Base-by-base conservation (phyloP, 1,140 invertebrate genomes). In the Pogonomyrmex californicus region DNA sequence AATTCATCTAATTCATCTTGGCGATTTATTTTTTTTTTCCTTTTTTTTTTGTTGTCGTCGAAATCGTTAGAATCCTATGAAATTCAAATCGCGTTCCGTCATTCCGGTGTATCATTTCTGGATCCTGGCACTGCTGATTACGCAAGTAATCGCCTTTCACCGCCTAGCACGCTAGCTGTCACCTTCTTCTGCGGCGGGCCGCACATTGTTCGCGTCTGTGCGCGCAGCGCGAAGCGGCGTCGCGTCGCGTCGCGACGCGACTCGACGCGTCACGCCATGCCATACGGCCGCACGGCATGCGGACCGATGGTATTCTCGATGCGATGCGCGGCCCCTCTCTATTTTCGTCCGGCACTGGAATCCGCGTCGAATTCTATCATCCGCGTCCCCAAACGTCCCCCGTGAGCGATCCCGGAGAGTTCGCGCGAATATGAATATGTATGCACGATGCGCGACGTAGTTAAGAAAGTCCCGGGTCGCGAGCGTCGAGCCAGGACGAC, bases 321-420 rank as follows among this genome's bases (percentile, higher is more conserved):
- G 93, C 91, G 91, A 94, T 92, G 93, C 91, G 88, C 86, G 91
- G 88, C 91, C 87, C 89, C 91, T 95, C 94, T 95, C 94, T 95
- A 95, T 95, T 95, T 95, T 90, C 90, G 93, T 95, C 93, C 88
- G 89, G 73, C 91, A 89, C 89, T 93, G 94, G 94, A 95, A 95
- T 95, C 93, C 93, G 93, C 93, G 92, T 94, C 92, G 94, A 95
- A 94, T 94, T 94, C 93, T 94, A 94, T 95, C 94, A 93, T 94
- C 92, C 91, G 86, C 89, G 92, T 86, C 85, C 90, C 76, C 56
- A 83, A 83, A 83, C 83, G 87, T 90, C 62, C 86, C 58, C 62
- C 86, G 54, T 33, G 5, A 63, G 47, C 76, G 36, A 79, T 79
- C 44, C 38, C 62, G 47, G 62, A n/a, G 9, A n/a, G 9, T 33